Conservation (phyloP, 2,888 invertebrate species). For the Amiota mariae region DNA sequence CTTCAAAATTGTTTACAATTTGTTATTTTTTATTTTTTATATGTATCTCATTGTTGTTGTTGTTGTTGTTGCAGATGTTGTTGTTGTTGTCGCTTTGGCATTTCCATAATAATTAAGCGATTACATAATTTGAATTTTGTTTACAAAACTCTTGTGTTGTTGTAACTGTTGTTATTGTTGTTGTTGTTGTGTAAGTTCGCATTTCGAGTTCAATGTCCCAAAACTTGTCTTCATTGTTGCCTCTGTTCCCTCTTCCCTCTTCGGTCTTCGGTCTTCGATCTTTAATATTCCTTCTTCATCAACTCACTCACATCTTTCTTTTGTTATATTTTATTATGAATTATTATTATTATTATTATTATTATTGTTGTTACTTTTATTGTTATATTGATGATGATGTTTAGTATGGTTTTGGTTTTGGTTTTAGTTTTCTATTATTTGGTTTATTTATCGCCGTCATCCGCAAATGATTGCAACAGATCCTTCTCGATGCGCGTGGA, state of each 20-base stretch:
- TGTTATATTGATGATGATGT: background rate
- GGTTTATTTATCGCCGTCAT: background rate
- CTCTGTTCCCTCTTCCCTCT: conserved; percentile 22
- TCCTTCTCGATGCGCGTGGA: conserved; percentile 57
- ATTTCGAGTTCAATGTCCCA: conserved; percentile 66
- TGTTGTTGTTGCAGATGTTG: conserved; percentile 10
- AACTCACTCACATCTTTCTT: no score
- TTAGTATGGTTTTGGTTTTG: no score
- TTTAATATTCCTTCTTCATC: conserved; percentile 24
- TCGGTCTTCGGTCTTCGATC: no score
- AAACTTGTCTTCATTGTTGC: conserved; percentile 22
- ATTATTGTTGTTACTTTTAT: background rate
- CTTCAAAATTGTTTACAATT: conserved; percentile 22
- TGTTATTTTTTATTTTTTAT: conserved; percentile 26
- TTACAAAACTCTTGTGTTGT: conserved; percentile 56
- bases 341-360: no score
- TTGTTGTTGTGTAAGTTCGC: conserved; percentile 50
- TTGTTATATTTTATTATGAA: no score
- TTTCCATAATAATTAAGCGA: conserved; percentile 63
- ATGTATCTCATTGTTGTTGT: background rate
- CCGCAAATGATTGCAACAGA: conserved; percentile 56
- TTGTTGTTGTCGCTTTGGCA: conserved; percentile 50
- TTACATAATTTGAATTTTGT: conserved; percentile 60
- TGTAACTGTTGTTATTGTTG: background rate
- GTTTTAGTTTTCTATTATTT: no score